Base-by-base conservation (phyloP, 2,797 vertebrate species). In the Etheostoma nigrum region DNA sequence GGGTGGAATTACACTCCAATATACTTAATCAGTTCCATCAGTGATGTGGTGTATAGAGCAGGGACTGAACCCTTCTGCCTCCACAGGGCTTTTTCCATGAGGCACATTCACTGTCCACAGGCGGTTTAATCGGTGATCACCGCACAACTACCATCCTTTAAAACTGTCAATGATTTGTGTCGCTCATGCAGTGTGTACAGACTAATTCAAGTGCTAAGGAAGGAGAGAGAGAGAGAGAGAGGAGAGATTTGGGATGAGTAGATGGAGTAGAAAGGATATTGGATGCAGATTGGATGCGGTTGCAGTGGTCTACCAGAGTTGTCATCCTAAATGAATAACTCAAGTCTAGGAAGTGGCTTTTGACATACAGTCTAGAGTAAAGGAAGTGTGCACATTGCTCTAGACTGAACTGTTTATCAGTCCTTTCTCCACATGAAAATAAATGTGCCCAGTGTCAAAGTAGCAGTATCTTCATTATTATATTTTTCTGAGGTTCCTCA, bases 11-110 rank as follows among this genome's bases (percentile, higher is more conserved):
- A 94, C 88, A 89, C 90, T 90, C 91, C 87, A 92, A 92, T 91
- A 88, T 89, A 55, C 91, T 90, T 95, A 95, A 95, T 95, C 88
- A 89, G 91, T 94, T 90, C 95, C 94, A 96, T 94, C 93, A 91
- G 93, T 71, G 74, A 84, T 90, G 82, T 88, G 90, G 90, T 84
- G 79, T 90, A 69, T 19, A 12, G 76, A 84, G 85, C 59, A 19
- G 69, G 75, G 69, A 66, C 69, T 53, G 51, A 76, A 62, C 78
- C 67, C 78, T 36, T 67, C 72, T 80, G 72, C 75, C 2, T 58
- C 86, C 76, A 48, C 27, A 0, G 81, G 76, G 64, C 67, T 78
- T 55, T 90, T 91, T 92, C 87, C 90, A 91, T 48, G 54, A 87
- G 88, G 81, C 83, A 67, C 67, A 74, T 83, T 88, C 80, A 16